Conservation (phyloP, 2,113 vertebrate species). For the Prietella phreatophila region DNA sequence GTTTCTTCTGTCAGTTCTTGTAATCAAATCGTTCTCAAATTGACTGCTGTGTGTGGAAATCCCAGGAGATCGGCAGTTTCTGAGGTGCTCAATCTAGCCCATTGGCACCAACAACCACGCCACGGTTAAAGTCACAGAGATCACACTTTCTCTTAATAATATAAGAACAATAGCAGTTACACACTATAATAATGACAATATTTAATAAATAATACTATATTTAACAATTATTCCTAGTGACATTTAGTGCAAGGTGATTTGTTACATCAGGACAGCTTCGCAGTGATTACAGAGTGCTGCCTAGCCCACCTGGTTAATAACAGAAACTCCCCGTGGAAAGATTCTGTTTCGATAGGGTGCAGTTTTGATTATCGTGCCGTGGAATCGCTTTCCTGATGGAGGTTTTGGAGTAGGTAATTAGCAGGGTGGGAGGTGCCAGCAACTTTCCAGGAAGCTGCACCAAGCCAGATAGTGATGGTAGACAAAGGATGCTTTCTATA, state of each 20-base stretch:
- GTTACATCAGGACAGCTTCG: not conserved
- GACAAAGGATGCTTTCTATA: not conserved
- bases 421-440: not conserved
- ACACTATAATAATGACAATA: not conserved
- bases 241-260: not conserved
- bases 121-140: too few relatives aligned
- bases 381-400: not conserved
- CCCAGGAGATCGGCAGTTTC: too few relatives aligned
- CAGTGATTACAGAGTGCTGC: not conserved
- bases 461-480: not conserved
- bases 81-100: too few relatives aligned
- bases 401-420: not conserved
- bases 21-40: too few relatives aligned
- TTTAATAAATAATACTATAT: not conserved
- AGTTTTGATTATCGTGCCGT: not conserved
- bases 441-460: not conserved
- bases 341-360: not conserved
- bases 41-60: too few relatives aligned
- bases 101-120: too few relatives aligned
- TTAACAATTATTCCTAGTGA: not conserved
- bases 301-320: not conserved
- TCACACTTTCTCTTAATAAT: not conserved
- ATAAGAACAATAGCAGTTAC: not conserved
- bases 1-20: too few relatives aligned
- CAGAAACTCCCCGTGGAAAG: not conserved